Evolutionary conservation across 2,888 invertebrate species (phyloP).

Genomic region (Trichacis sp.): DNA sequence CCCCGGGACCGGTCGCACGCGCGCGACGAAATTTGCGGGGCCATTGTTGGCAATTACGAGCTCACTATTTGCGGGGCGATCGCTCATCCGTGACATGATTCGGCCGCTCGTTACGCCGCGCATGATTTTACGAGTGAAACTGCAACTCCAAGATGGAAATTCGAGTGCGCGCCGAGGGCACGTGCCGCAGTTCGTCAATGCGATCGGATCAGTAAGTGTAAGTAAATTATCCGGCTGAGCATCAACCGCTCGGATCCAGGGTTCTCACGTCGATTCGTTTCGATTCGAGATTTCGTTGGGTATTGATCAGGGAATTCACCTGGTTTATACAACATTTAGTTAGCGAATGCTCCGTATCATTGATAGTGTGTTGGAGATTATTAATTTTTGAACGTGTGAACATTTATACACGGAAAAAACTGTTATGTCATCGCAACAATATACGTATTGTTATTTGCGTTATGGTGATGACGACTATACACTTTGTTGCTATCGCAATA

Average conservation of each 20-base stretch:
- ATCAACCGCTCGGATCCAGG: constrained; percentile 11
- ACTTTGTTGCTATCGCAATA: too few species aligned
- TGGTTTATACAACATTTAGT: too few species aligned
- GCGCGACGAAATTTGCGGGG: constrained; percentile 49
- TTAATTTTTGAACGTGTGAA: too few species aligned
- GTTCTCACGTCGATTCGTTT: constrained; percentile 37
- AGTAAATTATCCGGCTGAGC: constrained; percentile 33
- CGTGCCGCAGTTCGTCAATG: constrained; percentile 20
- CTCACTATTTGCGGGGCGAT: constrained; percentile 5
- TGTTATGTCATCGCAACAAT: too few species aligned
- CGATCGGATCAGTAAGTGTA: constrained; percentile 23
- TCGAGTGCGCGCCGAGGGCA: constrained; percentile 19
- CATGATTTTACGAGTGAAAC: constrained; percentile 26
- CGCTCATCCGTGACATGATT: constrained; percentile 16
- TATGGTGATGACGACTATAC: too few species aligned
- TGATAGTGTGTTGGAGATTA: too few species aligned
- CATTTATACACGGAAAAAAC: too few species aligned
- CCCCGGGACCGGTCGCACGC: constrained; percentile 38
- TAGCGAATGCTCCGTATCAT: too few species aligned
- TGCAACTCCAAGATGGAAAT: constrained; percentile 7
- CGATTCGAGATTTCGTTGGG: too few species aligned
- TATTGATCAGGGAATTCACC: too few species aligned
- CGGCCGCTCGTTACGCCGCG: constrained; percentile 28
- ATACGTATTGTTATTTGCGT: too few species aligned
- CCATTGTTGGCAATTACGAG: constrained; percentile 30